Evolutionary conservation across 2,113 vertebrate genomes (phyloP).

Genomic region (Apteryx owenii): DNA sequence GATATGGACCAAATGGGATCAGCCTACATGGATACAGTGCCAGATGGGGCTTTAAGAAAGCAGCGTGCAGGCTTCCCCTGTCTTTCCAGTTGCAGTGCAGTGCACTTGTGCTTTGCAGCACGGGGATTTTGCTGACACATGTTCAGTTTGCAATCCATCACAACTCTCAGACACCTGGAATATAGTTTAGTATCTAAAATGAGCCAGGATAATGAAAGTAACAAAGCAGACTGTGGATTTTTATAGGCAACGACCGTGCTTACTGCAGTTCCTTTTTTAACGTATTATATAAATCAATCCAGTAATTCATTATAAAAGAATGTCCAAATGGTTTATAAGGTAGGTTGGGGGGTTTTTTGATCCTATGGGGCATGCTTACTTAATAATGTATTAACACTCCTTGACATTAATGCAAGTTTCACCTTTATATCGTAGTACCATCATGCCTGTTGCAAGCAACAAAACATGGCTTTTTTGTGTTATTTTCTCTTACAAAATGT

Average conservation of each 20-base stretch:
- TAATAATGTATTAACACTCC: background rate
- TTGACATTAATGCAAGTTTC: background rate
- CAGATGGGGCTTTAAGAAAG: background rate
- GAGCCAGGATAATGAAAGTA: background rate
- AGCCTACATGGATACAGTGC: background rate
- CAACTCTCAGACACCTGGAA: background rate
- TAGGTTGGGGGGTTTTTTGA: background rate
- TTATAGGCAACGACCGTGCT: background rate
- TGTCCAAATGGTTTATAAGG: background rate
- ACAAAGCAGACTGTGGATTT: background rate
- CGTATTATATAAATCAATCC: background rate
- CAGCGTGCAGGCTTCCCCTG: background rate
- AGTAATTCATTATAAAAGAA: background rate
- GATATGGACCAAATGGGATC: background rate
- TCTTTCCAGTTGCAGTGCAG: background rate
- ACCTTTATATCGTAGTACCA: background rate
- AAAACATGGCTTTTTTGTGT: fast-evolving
- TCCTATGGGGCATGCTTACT: background rate
- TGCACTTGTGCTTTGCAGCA: background rate
- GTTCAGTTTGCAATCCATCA: background rate
- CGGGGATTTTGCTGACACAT: background rate
- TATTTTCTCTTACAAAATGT: background rate
- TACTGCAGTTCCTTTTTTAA: background rate
- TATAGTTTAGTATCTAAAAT: background rate
- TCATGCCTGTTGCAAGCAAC: background rate